Evolutionary conservation across 2,113 vertebrate genomes (phyloP).

Genomic region (Pseudopodoces humilis): DNA sequence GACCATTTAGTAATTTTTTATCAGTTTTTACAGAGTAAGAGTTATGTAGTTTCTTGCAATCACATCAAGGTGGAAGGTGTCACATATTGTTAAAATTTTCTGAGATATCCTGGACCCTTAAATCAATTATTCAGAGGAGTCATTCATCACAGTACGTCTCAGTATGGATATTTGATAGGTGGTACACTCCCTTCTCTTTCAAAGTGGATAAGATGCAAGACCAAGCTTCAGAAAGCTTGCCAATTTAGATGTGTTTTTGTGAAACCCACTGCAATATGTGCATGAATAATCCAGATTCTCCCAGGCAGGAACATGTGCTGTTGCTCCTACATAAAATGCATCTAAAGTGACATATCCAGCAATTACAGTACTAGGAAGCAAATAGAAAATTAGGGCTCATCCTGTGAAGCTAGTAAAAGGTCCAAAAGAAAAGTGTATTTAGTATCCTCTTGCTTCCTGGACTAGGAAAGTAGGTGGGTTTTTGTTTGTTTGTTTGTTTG

Average conservation of each 20-base stretch:
- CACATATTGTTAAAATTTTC: not conserved
- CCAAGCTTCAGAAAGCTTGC: not conserved
- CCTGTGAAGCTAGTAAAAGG: not conserved
- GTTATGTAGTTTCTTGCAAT: not conserved
- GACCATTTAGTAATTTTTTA: not conserved
- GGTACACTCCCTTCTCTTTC: not conserved
- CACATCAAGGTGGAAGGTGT: not conserved
- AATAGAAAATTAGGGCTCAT: conserved; percentile 1
- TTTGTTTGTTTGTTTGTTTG: not conserved
- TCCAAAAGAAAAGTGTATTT: not conserved
- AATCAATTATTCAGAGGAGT: not conserved
- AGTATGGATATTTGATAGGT: not conserved
- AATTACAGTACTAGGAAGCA: conserved; percentile 7
- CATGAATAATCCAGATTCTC: conserved; percentile 55
- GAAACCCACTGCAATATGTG: conserved; percentile 39
- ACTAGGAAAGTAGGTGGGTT: not conserved
- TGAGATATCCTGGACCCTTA: not conserved
- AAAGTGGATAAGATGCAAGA: not conserved
- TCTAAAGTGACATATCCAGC: conserved; percentile 30
- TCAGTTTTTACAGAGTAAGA: not conserved
- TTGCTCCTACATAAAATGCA: conserved; percentile 42
- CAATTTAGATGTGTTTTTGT: not conserved
- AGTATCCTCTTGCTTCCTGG: not conserved
- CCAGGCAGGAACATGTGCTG: conserved; percentile 33
- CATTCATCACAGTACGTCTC: not conserved